Conservation (phyloP, 2,888 invertebrate species). For the Eueremaeus valkanovi region DNA sequence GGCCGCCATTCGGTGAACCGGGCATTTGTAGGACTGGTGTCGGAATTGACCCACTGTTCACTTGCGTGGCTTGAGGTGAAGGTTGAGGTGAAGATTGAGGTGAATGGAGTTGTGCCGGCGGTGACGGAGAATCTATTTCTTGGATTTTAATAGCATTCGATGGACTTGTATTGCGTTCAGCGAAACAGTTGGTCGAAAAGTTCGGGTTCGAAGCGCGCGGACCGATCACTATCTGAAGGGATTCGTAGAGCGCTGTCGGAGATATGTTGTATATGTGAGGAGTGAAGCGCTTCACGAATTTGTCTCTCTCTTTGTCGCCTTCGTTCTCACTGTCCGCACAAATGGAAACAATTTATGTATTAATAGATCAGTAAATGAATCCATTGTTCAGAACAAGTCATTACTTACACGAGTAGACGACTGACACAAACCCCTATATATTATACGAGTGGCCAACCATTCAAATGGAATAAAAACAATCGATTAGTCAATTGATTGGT, state of each 20-base stretch:
- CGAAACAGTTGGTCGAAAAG: not conserved
- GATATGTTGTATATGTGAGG: constrained; percentile 42
- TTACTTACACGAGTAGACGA: constrained; percentile 42
- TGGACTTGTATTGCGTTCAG: not conserved
- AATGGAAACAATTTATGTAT: constrained; percentile 1
- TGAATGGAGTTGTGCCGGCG: not conserved
- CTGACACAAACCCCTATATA: constrained; percentile 45
- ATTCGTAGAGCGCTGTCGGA: constrained; percentile 35
- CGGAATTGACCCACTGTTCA: too few relatives aligned
- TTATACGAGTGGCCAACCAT: too few relatives aligned
- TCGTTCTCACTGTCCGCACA: constrained; percentile 62
- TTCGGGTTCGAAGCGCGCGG: not conserved
- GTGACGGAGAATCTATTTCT: constrained; percentile 12
- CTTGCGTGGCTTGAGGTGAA: too few relatives aligned
- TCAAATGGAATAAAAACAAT: too few relatives aligned
- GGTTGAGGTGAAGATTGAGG: not conserved
- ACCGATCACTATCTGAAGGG: constrained; percentile 48
- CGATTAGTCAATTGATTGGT: too few relatives aligned
- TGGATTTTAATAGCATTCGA: not conserved
- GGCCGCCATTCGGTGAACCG: too few relatives aligned
- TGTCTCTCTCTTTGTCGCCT: constrained; percentile 66
- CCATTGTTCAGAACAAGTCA: not conserved
- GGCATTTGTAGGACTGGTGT: too few relatives aligned
- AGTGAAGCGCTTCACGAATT: constrained; percentile 51
- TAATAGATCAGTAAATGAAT: not conserved